phyloP scores from a whole-genome alignment of 2,797 vertebrate species.

The Amazonetta brasiliensis region DNA sequence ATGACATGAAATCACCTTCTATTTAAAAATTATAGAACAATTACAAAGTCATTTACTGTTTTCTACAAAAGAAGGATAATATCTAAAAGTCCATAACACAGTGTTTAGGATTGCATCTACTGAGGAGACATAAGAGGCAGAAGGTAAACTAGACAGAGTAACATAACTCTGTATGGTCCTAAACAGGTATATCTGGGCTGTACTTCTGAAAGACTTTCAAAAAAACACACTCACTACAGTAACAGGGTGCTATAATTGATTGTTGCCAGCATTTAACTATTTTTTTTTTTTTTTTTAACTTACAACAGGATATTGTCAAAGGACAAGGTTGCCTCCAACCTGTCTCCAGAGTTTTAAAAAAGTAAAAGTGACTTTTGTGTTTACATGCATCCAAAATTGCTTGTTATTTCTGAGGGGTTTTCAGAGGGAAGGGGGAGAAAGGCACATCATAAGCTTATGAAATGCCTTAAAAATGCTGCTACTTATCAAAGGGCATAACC shows the following conservation, averaged over 20 bases:
- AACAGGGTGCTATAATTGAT: not conserved
- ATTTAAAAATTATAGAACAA: not conserved
- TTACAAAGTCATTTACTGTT: not conserved
- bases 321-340: not conserved
- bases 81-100: not conserved
- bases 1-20: not conserved
- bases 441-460: not conserved
- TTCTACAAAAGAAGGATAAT: not conserved
- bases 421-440: not conserved
- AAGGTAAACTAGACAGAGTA: not conserved
- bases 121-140: not conserved
- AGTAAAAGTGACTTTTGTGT: not conserved
- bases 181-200: not conserved
- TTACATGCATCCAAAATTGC: not conserved
- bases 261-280: not conserved
- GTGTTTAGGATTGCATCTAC: not conserved
- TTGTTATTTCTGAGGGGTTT: not conserved
- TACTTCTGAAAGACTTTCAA: not conserved
- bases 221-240: not conserved
- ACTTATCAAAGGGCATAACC: not conserved
- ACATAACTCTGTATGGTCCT: not conserved
- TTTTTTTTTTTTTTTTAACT: not conserved
- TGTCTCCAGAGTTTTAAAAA: not conserved
- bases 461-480: not conserved
- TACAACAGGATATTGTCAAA: not conserved